Percentiles rank a stretch among this genome's conserved stretches.
These are phyloP conservation scores for Salarias fasciatus DNA, from an alignment of 2,797 vertebrate genomes.

Conservation along the genomic window DNA sequence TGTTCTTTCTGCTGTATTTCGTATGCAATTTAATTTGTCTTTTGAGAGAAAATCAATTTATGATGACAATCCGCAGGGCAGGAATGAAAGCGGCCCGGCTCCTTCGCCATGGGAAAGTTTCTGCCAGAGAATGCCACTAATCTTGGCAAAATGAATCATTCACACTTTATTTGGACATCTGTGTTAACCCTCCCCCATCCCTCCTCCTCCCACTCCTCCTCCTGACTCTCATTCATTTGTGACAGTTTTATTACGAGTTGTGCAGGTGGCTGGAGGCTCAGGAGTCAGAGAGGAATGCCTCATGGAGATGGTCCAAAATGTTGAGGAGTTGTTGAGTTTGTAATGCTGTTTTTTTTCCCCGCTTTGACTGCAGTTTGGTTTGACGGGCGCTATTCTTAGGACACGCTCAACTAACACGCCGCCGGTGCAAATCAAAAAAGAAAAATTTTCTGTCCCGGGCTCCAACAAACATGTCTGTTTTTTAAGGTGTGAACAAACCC, in stretches of 20 bases:
- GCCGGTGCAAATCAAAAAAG: slow-evolving; percentile 8
- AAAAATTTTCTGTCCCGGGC: neutral
- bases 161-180: slow-evolving; percentile 90
- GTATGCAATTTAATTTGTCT: slow-evolving; percentile 98
- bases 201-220: neutral
- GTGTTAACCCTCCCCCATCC: slow-evolving; percentile 81
- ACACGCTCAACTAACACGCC: slow-evolving; percentile 4
- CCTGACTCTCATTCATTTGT: slow-evolving; percentile 84
- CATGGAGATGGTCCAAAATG: slow-evolving; percentile 64
- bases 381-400: too few relatives aligned
- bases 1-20: slow-evolving; percentile 97
- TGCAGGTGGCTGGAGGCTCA: slow-evolving; percentile 84
- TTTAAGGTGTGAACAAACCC: slow-evolving; percentile 62
- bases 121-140: slow-evolving; percentile 90
- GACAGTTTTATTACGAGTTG: slow-evolving; percentile 89
- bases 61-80: slow-evolving; percentile 95
- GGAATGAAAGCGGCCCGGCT: slow-evolving; percentile 91
- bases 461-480: slow-evolving; percentile 45
- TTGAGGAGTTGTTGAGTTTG: slow-evolving; percentile 47
- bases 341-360: neutral
- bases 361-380: too few relatives aligned
- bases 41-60: slow-evolving; percentile 98
- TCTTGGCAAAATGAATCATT: slow-evolving; percentile 90
- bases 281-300: slow-evolving; percentile 70
- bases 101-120: slow-evolving; percentile 96